phyloP scores from a whole-genome alignment of 2,797 vertebrate genomes.

The Thaleichthys pacificus region DNA sequence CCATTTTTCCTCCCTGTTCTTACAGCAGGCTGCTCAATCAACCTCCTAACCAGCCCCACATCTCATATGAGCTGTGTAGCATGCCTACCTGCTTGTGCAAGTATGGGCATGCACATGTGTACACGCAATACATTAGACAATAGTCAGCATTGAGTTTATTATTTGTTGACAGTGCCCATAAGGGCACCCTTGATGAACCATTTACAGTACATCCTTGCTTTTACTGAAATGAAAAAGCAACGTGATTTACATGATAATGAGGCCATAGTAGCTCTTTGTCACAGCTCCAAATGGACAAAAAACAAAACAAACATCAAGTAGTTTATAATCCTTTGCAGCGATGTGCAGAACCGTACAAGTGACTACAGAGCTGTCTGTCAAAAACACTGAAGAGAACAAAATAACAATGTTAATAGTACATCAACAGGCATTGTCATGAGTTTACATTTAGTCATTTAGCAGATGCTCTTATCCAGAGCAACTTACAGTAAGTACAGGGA shows the following conservation, averaged over 20 bases:
- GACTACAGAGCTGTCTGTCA: not conserved
- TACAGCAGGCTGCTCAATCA: not conserved
- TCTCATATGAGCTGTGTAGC: not conserved
- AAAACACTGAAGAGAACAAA: constrained; percentile 24
- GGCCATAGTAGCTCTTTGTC: constrained; percentile 42
- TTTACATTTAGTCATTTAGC: no score
- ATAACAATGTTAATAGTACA: constrained; percentile 24
- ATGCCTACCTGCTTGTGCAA: not conserved
- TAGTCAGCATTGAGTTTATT: constrained; percentile 31
- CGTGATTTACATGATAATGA: constrained; percentile 54
- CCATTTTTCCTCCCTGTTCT: not conserved
- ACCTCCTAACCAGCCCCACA: not conserved
- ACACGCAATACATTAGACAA: not conserved
- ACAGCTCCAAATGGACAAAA: constrained; percentile 46
- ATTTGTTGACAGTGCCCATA: constrained; percentile 26
- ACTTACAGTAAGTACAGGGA: no score
- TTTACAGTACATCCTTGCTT: constrained; percentile 25
- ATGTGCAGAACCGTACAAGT: constrained; percentile 34
- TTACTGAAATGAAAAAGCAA: constrained; percentile 42
- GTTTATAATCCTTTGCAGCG: constrained; percentile 36
- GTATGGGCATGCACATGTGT: constrained; percentile 20
- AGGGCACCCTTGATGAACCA: constrained; percentile 46
- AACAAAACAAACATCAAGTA: constrained; percentile 62
- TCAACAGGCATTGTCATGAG: constrained; percentile 9
- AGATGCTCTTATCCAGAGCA: no score